Conservation (phyloP, 2,113 vertebrate species). For the Sialia sialis region DNA sequence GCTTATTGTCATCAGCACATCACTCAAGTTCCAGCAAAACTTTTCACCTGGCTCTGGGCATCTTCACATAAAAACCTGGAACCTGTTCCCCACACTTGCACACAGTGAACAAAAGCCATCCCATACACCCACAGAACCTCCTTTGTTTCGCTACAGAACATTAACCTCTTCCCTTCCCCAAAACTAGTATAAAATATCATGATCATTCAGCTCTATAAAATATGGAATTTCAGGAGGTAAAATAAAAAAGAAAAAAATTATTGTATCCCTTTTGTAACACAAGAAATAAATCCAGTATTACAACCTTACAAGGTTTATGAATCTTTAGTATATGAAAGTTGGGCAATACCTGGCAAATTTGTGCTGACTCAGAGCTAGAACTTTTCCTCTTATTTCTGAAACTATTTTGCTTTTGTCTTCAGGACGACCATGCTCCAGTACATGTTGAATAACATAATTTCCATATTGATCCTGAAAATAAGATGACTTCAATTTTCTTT, state of each 20-base stretch:
- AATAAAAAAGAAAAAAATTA: background rate
- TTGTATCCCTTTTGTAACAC: background rate
- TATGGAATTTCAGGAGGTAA: background rate
- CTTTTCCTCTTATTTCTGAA: conserved; percentile 94
- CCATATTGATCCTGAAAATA: conserved; percentile 93
- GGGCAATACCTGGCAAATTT: conserved; percentile 93
- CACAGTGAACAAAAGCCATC: background rate
- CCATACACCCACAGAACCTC: background rate
- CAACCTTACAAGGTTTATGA: background rate
- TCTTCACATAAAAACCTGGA: background rate
- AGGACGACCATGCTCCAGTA: conserved; percentile 94
- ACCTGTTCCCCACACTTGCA: background rate
- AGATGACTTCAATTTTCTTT: conserved; percentile 22
- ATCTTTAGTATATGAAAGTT: background rate
- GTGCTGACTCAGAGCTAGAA: conserved; percentile 94
- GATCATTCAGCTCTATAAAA: background rate
- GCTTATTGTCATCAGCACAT: accelerated
- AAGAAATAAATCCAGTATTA: background rate
- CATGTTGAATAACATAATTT: conserved; percentile 98
- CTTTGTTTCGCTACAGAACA: background rate
- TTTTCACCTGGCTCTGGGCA: background rate
- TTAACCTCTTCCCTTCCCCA: background rate
- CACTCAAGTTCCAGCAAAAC: background rate
- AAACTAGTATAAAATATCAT: background rate
- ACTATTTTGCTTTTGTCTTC: conserved; percentile 99